Evolutionary conservation across 2,797 vertebrate genomes (phyloP), one percentile per base, ranked within the genome.

Genomic region (Nannoperca obscura): DNA sequence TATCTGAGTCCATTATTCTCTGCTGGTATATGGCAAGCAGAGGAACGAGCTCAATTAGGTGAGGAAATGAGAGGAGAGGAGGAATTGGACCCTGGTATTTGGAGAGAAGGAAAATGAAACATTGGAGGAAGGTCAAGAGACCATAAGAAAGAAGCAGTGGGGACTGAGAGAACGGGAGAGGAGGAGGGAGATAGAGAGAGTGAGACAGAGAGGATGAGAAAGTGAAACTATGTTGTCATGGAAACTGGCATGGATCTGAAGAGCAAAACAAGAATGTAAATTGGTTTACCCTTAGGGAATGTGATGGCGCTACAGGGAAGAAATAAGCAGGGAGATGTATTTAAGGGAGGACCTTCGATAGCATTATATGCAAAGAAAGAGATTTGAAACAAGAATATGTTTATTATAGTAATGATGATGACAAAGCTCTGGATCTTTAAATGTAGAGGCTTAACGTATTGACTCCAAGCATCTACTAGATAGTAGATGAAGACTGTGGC

Each of bases 211-310:
- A 91, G 81, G 89, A 92, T 94, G 94, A 91, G 90, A 94, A 94
- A 95, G 95, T 94, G 95, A 96, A 96, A 95, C 93, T 94, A 89
- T 94, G 97, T 98, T 97, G 95, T 97, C 97, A 98, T 97, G 96
- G 97, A 95, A 96, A 98, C 96, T 95, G 94, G 93, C 85, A 95
- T 91, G 86, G 95, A 96, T 96, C 94, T 95, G 94, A 95, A 93
- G 94, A 94, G 95, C 94, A 95, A 95, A 96, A 95, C 88, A 94
- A 95, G 95, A 97, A 95, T 95, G 95, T 93, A 96, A 97, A 97
- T 96, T 79, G 80, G 94, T 96, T 96, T 96, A 95, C 93, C 92
- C 90, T 94, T 89, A 92, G 88, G 92, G 89, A 93, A 82, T 80
- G 91, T 85, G 92, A 91, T 85, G 90, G 91, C 52, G 88, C 91